These are phyloP conservation scores for Cuculus canorus DNA, from an alignment of 2,797 vertebrate genomes.

Conservation along the genomic window DNA sequence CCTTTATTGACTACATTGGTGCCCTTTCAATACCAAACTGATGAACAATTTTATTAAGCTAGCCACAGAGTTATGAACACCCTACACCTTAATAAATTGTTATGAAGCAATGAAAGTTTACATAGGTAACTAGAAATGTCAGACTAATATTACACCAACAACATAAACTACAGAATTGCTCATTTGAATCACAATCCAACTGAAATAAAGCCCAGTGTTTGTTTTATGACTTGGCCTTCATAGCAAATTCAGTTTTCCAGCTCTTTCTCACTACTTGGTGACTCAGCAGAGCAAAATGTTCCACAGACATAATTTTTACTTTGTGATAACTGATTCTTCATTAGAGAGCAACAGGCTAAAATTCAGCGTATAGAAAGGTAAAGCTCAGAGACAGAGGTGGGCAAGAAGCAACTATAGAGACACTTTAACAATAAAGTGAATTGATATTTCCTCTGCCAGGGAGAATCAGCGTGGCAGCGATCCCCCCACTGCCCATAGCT, in stretches of 20 bases:
- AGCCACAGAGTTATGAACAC: conserved; percentile 61
- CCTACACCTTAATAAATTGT: conserved; percentile 55
- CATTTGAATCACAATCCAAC: conserved; percentile 12
- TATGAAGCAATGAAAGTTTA: conserved; percentile 55
- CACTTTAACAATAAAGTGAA: background rate
- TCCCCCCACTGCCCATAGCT: background rate
- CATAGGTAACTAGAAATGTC: conserved; percentile 55
- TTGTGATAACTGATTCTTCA: conserved; percentile 4
- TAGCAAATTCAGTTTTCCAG: conserved; percentile 26
- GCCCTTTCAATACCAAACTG: conserved; percentile 55
- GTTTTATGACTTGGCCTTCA: background rate
- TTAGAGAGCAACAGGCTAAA: background rate
- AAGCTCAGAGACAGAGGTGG: background rate
- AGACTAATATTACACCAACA: conserved; percentile 36
- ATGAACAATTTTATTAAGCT: conserved; percentile 53
- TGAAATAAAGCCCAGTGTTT: conserved; percentile 28
- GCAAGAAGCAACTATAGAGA: background rate
- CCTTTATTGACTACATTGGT: conserved; percentile 51
- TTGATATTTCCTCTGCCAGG: background rate
- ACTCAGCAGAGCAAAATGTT: background rate
- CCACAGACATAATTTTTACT: conserved; percentile 5
- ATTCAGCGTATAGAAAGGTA: background rate
- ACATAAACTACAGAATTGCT: conserved; percentile 45
- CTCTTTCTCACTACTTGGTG: background rate
- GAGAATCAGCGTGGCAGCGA: background rate